phyloP scores from a whole-genome alignment of 1,140 invertebrate genomes.

The Lerema accius region DNA sequence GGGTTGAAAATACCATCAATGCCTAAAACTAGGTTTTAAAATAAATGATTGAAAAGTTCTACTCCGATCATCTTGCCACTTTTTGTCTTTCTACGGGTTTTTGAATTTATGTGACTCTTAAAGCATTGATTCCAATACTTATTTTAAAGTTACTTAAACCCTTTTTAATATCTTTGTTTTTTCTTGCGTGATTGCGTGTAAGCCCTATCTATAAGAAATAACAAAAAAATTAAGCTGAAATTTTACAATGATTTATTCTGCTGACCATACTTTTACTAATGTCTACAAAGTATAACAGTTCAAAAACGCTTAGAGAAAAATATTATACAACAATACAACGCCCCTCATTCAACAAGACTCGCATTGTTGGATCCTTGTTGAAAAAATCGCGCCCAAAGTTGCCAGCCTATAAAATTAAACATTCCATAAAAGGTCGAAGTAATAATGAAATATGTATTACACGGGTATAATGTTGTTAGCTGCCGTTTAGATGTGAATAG shows the following conservation, averaged over 20 bases:
- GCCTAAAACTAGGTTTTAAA: too few relatives aligned
- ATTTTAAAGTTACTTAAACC: too few relatives aligned
- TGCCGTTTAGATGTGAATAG: constrained; percentile 69
- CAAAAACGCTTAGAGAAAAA: constrained; percentile 63
- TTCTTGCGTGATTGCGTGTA: too few relatives aligned
- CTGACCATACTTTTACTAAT: constrained; percentile 49
- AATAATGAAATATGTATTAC: constrained; percentile 83
- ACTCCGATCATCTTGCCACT: too few relatives aligned
- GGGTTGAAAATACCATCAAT: too few relatives aligned
- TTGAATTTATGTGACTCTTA: too few relatives aligned
- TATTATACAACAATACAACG: constrained; percentile 80
- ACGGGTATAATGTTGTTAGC: constrained; percentile 81
- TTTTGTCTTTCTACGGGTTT: too few relatives aligned
- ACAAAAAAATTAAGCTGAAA: too few relatives aligned
- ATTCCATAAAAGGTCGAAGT: constrained; percentile 73
- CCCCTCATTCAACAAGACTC: constrained; percentile 66
- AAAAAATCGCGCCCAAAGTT: constrained; percentile 63
- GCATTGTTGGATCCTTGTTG: constrained; percentile 58
- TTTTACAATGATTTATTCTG: constrained; percentile 37
- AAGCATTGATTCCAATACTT: too few relatives aligned
- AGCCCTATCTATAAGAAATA: too few relatives aligned
- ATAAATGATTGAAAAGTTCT: too few relatives aligned
- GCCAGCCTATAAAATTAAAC: constrained; percentile 76
- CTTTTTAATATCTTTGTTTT: too few relatives aligned
- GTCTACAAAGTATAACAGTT: constrained; percentile 45